Evolutionary conservation across 1,140 invertebrate genomes (phyloP), one percentile per base, ranked within the genome.

Genomic region (Cherax quadricarinatus): DNA sequence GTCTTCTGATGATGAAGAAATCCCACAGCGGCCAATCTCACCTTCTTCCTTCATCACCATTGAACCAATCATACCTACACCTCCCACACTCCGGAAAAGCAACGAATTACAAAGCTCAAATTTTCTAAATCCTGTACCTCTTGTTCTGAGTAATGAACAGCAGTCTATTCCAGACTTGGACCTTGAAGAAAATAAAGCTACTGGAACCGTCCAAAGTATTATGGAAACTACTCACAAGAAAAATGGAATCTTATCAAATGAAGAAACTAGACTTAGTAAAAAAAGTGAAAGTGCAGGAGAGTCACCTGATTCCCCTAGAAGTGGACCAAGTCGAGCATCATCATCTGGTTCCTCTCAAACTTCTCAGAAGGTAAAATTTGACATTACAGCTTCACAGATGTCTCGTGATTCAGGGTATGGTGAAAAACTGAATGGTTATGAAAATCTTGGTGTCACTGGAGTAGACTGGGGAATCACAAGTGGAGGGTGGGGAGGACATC

Each of bases 361-460:
- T 62, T 85, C 89, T 30, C 87, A 86, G 18, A 86, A 83, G 41
- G 85, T 92, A 66, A 92, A 92, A 73, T 87, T 90, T 80, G 93
- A 92, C 41, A 62, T 93, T 30, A 93, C 93, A n/a, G 75, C 91
- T 16, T 94, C 93, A 41, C 84, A 93, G 21, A 89, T 93, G 93
- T 94, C 93, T n/a, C 70, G 93, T 12, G 93, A 94, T 75, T 94
- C 93, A n/a, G 93, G 90, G 3, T 93, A 93, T 84, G 93, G 94
- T 51, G 94, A 94, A 14, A 94, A 92, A 79, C 94, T 94, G 57
- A 94, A 94, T 88, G 89, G 94, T 49, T 94, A 93, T 87, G 91
- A 93, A 24, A 94, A 94, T 84, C 91, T 93, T 66, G 90, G 93
- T 18, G 93, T 93, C 10, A 93, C 93, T n/a, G 93, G 87, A 81